Conservation (phyloP, 2,888 invertebrate species). For the Diarsia dahlii region DNA sequence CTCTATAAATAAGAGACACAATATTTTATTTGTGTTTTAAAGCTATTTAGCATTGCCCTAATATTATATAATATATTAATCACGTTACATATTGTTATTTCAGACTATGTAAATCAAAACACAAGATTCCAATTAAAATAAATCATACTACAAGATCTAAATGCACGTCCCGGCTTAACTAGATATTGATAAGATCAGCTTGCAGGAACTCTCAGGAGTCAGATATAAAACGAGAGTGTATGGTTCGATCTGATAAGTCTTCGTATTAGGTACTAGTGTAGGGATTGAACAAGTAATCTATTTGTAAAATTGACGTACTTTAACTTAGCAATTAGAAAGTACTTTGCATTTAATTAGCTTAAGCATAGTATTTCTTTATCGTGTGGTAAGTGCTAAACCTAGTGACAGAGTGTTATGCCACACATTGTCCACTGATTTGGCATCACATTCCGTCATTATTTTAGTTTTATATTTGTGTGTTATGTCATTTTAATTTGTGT, state of each 20-base stretch:
- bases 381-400: too few species aligned
- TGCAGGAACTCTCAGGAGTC: conserved; percentile 43
- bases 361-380: too few species aligned
- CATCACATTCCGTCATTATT: too few species aligned
- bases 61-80: too few species aligned
- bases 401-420: too few species aligned
- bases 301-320: not conserved
- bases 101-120: not conserved
- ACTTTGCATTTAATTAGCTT: too few species aligned
- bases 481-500: too few species aligned
- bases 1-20: not conserved
- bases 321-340: too few species aligned
- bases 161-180: conserved; percentile 36
- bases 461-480: too few species aligned
- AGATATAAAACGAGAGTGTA: conserved; percentile 38
- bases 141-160: conserved; percentile 37
- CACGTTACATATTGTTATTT: not conserved
- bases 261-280: conserved; percentile 8
- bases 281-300: not conserved
- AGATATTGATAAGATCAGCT: conserved; percentile 46
- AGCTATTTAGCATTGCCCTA: too few species aligned
- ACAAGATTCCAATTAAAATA: conserved; percentile 28
- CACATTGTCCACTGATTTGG: too few species aligned
- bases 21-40: too few species aligned
- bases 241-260: conserved; percentile 13